phyloP scores from a whole-genome alignment of 2,888 invertebrate species.

The Tineola bisselliella region DNA sequence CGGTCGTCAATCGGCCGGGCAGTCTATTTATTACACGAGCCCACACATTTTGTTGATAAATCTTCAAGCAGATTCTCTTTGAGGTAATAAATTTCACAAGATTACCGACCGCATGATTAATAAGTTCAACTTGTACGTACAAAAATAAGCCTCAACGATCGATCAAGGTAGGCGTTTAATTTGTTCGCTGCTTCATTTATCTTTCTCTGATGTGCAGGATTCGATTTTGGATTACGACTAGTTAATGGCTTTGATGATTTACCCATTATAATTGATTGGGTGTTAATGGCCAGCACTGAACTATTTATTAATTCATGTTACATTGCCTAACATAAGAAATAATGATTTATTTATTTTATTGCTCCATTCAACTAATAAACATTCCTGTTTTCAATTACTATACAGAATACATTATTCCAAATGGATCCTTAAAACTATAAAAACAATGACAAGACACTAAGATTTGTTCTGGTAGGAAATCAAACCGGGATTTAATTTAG shows the following conservation, averaged over 20 bases:
- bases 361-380: no score
- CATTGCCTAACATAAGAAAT: no score
- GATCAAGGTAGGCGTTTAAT: constrained; percentile 66
- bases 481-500: constrained; percentile 4
- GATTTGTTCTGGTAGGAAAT: neutral
- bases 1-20: constrained; percentile 44
- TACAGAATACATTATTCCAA: no score
- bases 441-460: neutral
- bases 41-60: constrained; percentile 65
- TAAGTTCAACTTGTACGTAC: constrained; percentile 23
- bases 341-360: no score
- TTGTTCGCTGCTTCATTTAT: constrained; percentile 52
- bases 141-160: constrained; percentile 62
- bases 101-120: constrained; percentile 35
- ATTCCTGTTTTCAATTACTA: no score
- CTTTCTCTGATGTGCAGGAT: constrained; percentile 34
- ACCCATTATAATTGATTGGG: neutral
- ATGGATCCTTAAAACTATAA: neutral
- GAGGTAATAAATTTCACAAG: constrained; percentile 66
- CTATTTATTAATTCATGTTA: neutral
- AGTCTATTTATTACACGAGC: constrained; percentile 48
- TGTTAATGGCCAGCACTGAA: neutral
- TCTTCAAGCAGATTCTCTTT: constrained; percentile 59
- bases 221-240: neutral
- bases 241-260: constrained; percentile 10